Evolutionary conservation across 2,888 invertebrate genomes (phyloP).

Genomic region (Cloeon dipterum): DNA sequence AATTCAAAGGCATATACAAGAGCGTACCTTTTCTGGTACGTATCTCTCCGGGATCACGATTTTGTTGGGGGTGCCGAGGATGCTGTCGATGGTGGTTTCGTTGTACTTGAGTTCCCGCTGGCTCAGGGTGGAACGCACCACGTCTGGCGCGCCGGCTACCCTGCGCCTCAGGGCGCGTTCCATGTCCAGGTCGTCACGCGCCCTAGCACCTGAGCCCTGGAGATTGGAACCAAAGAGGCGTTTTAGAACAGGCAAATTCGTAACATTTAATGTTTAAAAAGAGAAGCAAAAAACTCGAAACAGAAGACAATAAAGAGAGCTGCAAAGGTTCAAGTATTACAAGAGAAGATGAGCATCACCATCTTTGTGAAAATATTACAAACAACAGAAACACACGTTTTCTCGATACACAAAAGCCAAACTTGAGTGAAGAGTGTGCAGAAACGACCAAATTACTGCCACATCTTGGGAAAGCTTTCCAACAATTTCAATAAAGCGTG

Average conservation of each 20-base stretch:
- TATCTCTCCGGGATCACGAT: constrained; percentile 81
- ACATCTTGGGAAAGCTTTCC: too few relatives aligned
- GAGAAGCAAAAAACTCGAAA: not conserved
- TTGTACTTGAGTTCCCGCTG: constrained; percentile 41
- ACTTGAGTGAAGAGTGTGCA: too few relatives aligned
- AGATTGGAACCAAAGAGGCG: not conserved
- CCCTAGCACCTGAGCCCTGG: constrained; percentile 28
- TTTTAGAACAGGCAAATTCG: not conserved
- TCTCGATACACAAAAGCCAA: too few relatives aligned
- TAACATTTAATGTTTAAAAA: not conserved
- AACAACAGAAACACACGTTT: too few relatives aligned
- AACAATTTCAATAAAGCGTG: too few relatives aligned
- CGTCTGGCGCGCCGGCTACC: constrained; percentile 54
- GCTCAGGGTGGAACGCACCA: constrained; percentile 58
- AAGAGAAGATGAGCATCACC: too few relatives aligned
- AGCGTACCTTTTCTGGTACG: constrained; percentile 56
- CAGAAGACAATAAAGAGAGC: not conserved
- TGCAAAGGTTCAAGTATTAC: too few relatives aligned
- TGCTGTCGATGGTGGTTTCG: constrained; percentile 62
- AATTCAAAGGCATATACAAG: not conserved
- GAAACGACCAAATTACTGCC: too few relatives aligned
- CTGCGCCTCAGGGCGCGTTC: constrained; percentile 54
- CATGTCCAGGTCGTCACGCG: constrained; percentile 70
- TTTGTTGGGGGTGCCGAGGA: constrained; percentile 71
- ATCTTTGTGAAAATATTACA: too few relatives aligned